Conservation (phyloP, 2,888 invertebrate species). For the Ceratothoa steindachneri region DNA sequence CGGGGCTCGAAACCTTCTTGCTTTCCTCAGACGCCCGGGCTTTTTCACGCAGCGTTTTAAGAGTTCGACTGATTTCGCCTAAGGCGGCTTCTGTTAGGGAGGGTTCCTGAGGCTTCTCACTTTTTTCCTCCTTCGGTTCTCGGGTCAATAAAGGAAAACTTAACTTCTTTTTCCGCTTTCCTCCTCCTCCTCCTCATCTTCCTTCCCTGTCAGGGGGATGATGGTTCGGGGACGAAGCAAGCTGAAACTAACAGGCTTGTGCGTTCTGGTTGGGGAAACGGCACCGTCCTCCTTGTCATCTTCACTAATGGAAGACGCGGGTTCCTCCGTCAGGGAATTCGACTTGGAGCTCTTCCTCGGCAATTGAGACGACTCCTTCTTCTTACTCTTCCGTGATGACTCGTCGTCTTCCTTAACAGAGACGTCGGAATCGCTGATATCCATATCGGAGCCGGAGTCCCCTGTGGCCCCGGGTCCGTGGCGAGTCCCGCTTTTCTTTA, state of each 20-base stretch:
- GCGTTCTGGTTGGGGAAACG: not conserved
- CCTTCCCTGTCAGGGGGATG: not conserved
- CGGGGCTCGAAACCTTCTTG: not conserved
- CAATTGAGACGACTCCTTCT: not conserved
- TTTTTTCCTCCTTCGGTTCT: not conserved
- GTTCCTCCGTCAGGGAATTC: not conserved
- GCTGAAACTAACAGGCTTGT: constrained; percentile 2
- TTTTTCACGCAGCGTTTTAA: not conserved
- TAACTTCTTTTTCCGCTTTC: too few relatives aligned
- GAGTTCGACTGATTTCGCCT: not conserved
- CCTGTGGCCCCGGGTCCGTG: constrained; percentile 1
- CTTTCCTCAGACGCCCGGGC: not conserved
- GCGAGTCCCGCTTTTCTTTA: constrained; percentile 29
- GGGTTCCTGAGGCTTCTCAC: too few relatives aligned
- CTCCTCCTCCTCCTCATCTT: not conserved
- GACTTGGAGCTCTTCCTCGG: not conserved
- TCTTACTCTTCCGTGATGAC: not conserved
- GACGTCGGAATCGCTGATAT: constrained; percentile 41
- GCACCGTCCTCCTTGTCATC: not conserved
- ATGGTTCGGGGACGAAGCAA: not conserved
- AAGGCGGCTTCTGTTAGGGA: too few relatives aligned
- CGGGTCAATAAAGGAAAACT: too few relatives aligned
- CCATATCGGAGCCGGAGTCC: constrained; percentile 46
- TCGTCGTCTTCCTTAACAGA: not conserved
- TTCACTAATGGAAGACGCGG: not conserved